phyloP scores from a whole-genome alignment of 2,888 invertebrate species.

The Coenonympha glycerion region DNA sequence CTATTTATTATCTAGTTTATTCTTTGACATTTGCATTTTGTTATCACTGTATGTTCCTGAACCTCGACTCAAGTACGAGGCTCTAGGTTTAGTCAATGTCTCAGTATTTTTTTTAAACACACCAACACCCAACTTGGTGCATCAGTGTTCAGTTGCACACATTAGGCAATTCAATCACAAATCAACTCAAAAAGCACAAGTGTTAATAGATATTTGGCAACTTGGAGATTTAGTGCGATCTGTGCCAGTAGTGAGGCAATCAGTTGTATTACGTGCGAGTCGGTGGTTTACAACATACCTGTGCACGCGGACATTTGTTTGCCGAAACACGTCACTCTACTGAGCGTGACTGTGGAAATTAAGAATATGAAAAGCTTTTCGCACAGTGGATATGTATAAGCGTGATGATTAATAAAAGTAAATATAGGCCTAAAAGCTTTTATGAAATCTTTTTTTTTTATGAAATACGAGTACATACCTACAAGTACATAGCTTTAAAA shows the following conservation, averaged over 20 bases:
- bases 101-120: too few species aligned
- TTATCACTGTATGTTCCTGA: too few species aligned
- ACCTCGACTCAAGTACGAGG: too few species aligned
- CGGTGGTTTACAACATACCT: slow-evolving; percentile 19
- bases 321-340: slow-evolving; percentile 14
- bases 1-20: too few species aligned
- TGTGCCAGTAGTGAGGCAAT: slow-evolving; percentile 22
- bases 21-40: too few species aligned
- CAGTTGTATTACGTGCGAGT: slow-evolving; percentile 27
- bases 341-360: background rate
- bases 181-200: background rate
- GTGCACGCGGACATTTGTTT: slow-evolving; percentile 18
- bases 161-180: background rate
- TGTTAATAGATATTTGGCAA: slow-evolving; percentile 25
- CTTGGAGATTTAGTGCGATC: slow-evolving; percentile 25
- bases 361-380: background rate
- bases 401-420: background rate
- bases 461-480: too few species aligned
- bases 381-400: background rate
- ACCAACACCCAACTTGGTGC: too few species aligned
- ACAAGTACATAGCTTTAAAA: too few species aligned
- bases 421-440: background rate
- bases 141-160: too few species aligned
- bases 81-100: too few species aligned
- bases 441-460: too few species aligned